Conservation (phyloP, 2,797 vertebrate genomes). For the Alfaro cultratus region DNA sequence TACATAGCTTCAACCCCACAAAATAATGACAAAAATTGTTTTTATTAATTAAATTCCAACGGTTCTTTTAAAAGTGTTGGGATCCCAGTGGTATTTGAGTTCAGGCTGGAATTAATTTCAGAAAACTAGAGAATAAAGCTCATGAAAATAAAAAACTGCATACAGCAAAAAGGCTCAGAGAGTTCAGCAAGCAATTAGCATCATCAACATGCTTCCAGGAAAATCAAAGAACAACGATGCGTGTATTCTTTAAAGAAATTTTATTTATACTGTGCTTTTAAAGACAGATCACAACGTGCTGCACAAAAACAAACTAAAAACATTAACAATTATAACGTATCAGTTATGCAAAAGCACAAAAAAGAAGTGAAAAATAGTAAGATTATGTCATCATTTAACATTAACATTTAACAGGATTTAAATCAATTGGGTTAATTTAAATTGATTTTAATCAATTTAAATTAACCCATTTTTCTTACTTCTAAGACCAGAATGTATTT, state of each 20-base stretch:
- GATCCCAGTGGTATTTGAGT: neutral
- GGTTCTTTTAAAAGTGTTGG: neutral
- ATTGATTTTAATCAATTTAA: slow-evolving; percentile 24
- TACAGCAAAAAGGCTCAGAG: slow-evolving; percentile 32
- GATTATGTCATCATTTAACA: neutral
- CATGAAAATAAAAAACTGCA: slow-evolving; percentile 40
- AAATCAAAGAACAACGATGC: slow-evolving; percentile 7
- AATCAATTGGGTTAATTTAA: too few relatives aligned
- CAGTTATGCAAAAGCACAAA: neutral
- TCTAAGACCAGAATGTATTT: slow-evolving; percentile 20
- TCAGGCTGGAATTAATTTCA: slow-evolving; percentile 46
- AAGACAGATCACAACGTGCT: neutral
- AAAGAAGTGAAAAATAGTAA: neutral
- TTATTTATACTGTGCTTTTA: neutral
- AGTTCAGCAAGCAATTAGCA: slow-evolving; percentile 52
- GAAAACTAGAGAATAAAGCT: slow-evolving; percentile 44
- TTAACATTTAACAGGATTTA: slow-evolving; percentile 45
- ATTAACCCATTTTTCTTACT: slow-evolving; percentile 30
- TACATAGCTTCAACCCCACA: neutral
- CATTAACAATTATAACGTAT: neutral
- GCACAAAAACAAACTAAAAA: neutral
- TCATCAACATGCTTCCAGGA: slow-evolving; percentile 34
- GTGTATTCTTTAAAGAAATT: neutral
- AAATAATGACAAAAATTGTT: neutral
- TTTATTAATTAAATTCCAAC: neutral